Percentiles rank a stretch among this genome's conserved stretches.
These are phyloP conservation scores for Cheilosia grossa DNA, from an alignment of 2,888 invertebrate species.

Conservation along the genomic window DNA sequence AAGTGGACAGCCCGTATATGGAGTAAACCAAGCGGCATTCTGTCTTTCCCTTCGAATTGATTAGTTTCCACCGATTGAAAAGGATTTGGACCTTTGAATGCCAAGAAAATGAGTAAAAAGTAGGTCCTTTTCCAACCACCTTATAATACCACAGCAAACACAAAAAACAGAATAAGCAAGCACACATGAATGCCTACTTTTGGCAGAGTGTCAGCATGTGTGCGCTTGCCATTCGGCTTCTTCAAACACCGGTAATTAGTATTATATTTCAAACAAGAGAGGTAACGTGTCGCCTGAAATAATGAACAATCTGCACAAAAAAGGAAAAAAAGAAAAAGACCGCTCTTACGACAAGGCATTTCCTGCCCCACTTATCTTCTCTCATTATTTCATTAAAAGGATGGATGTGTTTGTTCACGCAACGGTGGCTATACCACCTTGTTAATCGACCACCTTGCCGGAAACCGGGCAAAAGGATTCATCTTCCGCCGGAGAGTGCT, in stretches of 20 bases:
- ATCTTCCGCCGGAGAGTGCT: conserved; percentile 16
- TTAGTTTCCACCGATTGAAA: too few relatives aligned
- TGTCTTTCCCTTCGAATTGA: too few relatives aligned
- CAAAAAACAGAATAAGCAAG: conserved; percentile 3
- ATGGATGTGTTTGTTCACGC: conserved; percentile 10
- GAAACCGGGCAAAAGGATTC: conserved; percentile 44
- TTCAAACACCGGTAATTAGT: conserved; percentile 40
- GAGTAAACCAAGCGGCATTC: too few relatives aligned
- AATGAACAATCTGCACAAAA: conserved; percentile 21
- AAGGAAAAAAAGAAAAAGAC: background rate
- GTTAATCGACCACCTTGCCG: conserved; percentile 46
- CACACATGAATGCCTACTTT: conserved; percentile 19
- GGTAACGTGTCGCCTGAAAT: conserved; percentile 26
- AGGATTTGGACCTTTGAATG: too few relatives aligned
- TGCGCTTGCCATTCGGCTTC: conserved; percentile 3
- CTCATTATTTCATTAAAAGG: conserved; percentile 43
- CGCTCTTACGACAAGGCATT: background rate
- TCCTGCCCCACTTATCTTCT: background rate
- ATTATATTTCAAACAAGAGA: conserved; percentile 39
- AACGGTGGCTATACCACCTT: conserved; percentile 4
- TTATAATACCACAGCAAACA: background rate
- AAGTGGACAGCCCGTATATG: too few relatives aligned
- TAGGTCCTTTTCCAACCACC: too few relatives aligned
- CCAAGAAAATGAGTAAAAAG: too few relatives aligned
- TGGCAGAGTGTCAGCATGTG: conserved; percentile 37